These are phyloP conservation scores for Fregetta grallaria DNA, from an alignment of 2,113 vertebrate genomes.

Conservation along the genomic window DNA sequence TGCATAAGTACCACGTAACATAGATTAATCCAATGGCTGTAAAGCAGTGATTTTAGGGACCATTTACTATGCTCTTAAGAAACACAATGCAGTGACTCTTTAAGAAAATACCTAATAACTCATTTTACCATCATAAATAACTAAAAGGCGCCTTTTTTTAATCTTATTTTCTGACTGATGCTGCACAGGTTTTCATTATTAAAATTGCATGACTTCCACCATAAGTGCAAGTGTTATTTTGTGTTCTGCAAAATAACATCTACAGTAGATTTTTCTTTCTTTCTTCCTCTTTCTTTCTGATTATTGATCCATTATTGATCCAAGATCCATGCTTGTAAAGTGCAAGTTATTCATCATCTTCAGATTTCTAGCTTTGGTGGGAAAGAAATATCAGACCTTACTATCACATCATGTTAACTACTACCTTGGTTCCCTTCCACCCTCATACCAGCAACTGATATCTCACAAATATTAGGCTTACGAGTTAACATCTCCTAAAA, in stretches of 20 bases:
- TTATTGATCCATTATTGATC: neutral
- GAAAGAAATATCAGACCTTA: neutral
- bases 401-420: neutral
- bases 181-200: neutral
- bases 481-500: neutral
- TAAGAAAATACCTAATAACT: neutral
- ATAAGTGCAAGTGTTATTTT: neutral
- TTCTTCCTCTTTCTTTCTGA: neutral
- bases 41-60: neutral
- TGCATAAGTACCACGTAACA: neutral
- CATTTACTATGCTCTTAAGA: neutral
- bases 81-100: neutral
- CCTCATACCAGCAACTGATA: neutral
- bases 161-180: neutral
- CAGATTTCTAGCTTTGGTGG: neutral
- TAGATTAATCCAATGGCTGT: neutral
- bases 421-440: neutral
- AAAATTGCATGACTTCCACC: neutral
- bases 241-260: neutral
- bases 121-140: neutral
- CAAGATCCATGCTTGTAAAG: neutral
- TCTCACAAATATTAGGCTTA: neutral
- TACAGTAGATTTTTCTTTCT: neutral
- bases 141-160: neutral
- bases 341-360: neutral